Evolutionary conservation across 2,797 vertebrate genomes (phyloP), one percentile per base, ranked within the genome.

Genomic region (Xenentodon cancila): DNA sequence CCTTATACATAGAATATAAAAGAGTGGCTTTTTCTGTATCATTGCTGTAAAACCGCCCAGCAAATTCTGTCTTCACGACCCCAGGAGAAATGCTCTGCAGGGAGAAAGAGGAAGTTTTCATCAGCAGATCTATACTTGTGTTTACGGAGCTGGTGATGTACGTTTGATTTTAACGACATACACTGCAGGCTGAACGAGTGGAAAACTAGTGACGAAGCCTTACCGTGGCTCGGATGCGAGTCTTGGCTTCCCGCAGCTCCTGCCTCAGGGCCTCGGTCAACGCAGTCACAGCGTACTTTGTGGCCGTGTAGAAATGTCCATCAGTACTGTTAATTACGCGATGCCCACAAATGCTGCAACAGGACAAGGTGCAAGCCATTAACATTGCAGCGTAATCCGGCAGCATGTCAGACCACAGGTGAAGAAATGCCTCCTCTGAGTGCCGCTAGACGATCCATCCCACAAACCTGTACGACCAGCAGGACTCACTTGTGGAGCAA

Each of bases 31-130:
- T 95, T 68, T 93, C 93, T 0, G 93, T 82, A 50, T 94, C 81
- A 1, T 92, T 78, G 46, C 89, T 89, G 1, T 92, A 83, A 48
- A 96, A 89, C 42, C 92, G 93, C 57, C 82, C 86, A 75, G 85
- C 82, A 65, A 97, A 97, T 34, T 93, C 93, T 0, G 95, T 96
- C 85, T 95, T 92, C 84, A 97, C 96, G 62, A 96, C 27, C 58
- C 94, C 95, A 49, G 96, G 96, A 84, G 96, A 97, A 81, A 97
- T 95, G 62, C 92, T 89, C 96, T 97, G 30, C 30, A 87, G 59
- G 54, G 54, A 45, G 7, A 63, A 40, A 55, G 5, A 15, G 17
- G 30, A 48, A 18, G 9, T 3, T 7, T 22, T 21, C n/a, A 50
- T 47, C 7, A 50, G 9, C 9, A 37, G 9, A 30, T 8, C 4